phyloP scores from a whole-genome alignment of 2,113 vertebrate species.

The Anser brachyrhynchus region DNA sequence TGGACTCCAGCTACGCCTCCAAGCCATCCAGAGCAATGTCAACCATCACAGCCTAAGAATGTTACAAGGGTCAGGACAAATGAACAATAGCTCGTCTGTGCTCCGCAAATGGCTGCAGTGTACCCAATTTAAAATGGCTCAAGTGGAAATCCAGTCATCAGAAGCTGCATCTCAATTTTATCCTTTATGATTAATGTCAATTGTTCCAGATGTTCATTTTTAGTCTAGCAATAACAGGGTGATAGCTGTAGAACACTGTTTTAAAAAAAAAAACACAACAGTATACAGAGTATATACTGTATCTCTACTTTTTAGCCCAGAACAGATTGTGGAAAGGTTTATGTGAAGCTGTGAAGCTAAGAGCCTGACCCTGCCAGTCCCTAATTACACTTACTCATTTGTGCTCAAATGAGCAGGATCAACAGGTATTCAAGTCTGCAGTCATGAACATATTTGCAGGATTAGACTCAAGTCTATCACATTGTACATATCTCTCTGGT shows the following conservation, averaged over 20 bases:
- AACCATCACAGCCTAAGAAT: conserved; percentile 93
- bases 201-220: conserved; percentile 64
- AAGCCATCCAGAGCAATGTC: conserved; percentile 97
- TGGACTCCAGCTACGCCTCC: conserved; percentile 94
- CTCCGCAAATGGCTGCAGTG: conserved; percentile 98
- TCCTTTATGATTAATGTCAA: conserved; percentile 86
- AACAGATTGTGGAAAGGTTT: conserved; percentile 52
- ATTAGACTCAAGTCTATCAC: conserved; percentile 44
- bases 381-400: not conserved
- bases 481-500: conserved; percentile 73
- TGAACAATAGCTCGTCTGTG: conserved; percentile 82
- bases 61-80: conserved; percentile 76
- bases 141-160: conserved; percentile 98
- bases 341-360: conserved; percentile 3
- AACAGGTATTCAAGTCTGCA: not conserved
- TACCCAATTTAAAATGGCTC: conserved; percentile 99
- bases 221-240: conserved; percentile 83
- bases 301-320: conserved; percentile 75
- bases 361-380: conserved; percentile 22
- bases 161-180: conserved; percentile 99
- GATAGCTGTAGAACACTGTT: conserved; percentile 65
- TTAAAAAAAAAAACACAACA: conserved; percentile 16
- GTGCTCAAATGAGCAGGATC: not conserved
- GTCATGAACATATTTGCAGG: not conserved
- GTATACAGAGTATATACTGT: conserved; percentile 62